phyloP scores from a whole-genome alignment of 1,140 invertebrate genomes.

The Pectinophora gossypiella region DNA sequence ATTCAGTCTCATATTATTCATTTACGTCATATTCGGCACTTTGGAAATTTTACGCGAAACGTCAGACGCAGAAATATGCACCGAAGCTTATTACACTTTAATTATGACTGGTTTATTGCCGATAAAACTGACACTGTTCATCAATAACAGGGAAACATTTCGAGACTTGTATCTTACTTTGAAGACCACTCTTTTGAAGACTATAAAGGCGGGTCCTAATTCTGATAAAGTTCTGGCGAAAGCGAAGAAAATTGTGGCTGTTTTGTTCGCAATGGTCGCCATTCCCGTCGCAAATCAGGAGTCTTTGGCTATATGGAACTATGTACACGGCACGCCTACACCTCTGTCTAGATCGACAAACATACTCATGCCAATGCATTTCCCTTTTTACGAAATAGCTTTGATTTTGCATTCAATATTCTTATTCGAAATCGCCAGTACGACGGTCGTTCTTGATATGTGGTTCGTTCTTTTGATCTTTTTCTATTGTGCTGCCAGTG shows the following conservation, averaged over 20 bases:
- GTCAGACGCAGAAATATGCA: slow-evolving; percentile 27
- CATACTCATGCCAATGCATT: slow-evolving; percentile 43
- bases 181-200: slow-evolving; percentile 33
- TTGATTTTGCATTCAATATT: slow-evolving; percentile 44
- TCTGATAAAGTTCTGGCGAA: slow-evolving; percentile 21
- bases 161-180: slow-evolving; percentile 31
- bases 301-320: slow-evolving; percentile 37
- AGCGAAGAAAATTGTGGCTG: slow-evolving; percentile 23
- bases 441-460: slow-evolving; percentile 40
- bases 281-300: slow-evolving; percentile 35
- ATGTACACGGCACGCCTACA: slow-evolving; percentile 31
- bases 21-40: slow-evolving; percentile 51
- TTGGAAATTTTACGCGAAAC: slow-evolving; percentile 29
- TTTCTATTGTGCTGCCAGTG: slow-evolving; percentile 34
- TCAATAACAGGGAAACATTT: slow-evolving; percentile 31
- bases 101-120: slow-evolving; percentile 35
- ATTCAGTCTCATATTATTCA: slow-evolving; percentile 25
- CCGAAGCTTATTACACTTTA: slow-evolving; percentile 47
- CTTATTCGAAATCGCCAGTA: slow-evolving; percentile 32
- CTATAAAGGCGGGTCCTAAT: slow-evolving; percentile 24
- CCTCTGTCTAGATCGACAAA: slow-evolving; percentile 39
- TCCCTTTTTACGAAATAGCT: slow-evolving; percentile 46
- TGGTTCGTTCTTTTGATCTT: slow-evolving; percentile 50
- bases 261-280: slow-evolving; percentile 26
- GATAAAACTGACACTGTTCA: slow-evolving; percentile 42